A percentile compares a stretch with the other conserved stretches of the same genome.
Conservation (phyloP, 2,888 invertebrate genomes). For the Ariolimax columbianus region DNA sequence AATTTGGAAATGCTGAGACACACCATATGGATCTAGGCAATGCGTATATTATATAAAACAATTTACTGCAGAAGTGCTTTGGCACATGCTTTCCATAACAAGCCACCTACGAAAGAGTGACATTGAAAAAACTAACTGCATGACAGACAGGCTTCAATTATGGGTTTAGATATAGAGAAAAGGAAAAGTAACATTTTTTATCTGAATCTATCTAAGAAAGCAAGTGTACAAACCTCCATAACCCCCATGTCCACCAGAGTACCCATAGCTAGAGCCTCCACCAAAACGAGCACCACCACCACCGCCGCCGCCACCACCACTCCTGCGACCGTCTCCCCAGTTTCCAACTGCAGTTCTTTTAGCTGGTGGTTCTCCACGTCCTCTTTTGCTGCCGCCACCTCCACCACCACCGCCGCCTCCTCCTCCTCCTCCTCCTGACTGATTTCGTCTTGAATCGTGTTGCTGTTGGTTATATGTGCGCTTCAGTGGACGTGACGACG, state of each 20-base stretch:
- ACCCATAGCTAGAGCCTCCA: background rate
- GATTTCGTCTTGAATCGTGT: conserved; percentile 15
- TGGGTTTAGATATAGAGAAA: no score
- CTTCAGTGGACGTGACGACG: conserved; percentile 36
- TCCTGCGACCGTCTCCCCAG: conserved; percentile 15
- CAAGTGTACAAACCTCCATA: conserved; percentile 24
- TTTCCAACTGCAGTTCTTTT: conserved; percentile 27
- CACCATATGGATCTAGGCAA: no score
- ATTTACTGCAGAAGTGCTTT: no score
- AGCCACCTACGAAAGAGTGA: no score
- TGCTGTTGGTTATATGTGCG: conserved; percentile 45
- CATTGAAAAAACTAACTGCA: no score
- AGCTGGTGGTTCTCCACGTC: conserved; percentile 42
- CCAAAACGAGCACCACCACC: conserved; percentile 18
- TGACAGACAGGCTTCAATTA: no score
- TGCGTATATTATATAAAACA: no score
- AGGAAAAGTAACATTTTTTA: no score
- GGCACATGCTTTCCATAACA: no score
- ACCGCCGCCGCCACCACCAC: conserved; percentile 24
- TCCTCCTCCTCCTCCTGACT: conserved; percentile 19
- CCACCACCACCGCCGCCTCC: conserved; percentile 27
- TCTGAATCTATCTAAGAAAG: no score
- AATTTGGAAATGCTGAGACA: no score
- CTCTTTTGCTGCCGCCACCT: conserved; percentile 26
- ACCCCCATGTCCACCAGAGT: background rate